phyloP scores from a whole-genome alignment of 2,888 invertebrate genomes.

The Rotaria magnacalcarata region DNA sequence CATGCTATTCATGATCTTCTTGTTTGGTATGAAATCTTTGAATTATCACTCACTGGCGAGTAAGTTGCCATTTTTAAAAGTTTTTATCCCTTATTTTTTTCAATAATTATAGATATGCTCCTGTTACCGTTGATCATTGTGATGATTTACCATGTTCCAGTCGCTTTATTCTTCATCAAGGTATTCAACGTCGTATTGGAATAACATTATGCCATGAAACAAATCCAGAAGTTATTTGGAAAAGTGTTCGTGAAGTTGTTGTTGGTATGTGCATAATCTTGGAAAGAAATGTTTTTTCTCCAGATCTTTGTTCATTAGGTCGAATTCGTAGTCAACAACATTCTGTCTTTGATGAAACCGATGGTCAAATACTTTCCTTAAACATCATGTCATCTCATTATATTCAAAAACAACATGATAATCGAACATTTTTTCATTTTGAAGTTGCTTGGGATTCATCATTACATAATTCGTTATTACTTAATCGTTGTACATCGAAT shows the following conservation, averaged over 20 bases:
- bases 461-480: constrained; percentile 86
- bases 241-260: constrained; percentile 89
- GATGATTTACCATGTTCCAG: constrained; percentile 89
- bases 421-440: constrained; percentile 84
- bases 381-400: constrained; percentile 96
- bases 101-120: constrained; percentile 69
- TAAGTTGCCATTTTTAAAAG: constrained; percentile 52
- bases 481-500: constrained; percentile 87
- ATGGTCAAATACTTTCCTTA: constrained; percentile 72
- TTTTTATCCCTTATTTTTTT: too few relatives aligned
- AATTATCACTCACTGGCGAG: constrained; percentile 71
- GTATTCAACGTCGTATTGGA: constrained; percentile 92
- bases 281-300: background rate
- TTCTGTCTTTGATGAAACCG: constrained; percentile 66
- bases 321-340: constrained; percentile 38
- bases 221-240: constrained; percentile 84
- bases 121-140: constrained; percentile 88
- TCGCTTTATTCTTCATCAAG: constrained; percentile 89
- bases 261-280: constrained; percentile 64
- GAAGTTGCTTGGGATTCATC: constrained; percentile 99
- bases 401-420: constrained; percentile 77
- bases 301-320: background rate
- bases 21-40: constrained; percentile 99
- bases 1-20: constrained; percentile 89
- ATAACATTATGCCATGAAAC: constrained; percentile 92